Conservation (phyloP, 2,888 invertebrate species). For the Sinotaia quadrata region DNA sequence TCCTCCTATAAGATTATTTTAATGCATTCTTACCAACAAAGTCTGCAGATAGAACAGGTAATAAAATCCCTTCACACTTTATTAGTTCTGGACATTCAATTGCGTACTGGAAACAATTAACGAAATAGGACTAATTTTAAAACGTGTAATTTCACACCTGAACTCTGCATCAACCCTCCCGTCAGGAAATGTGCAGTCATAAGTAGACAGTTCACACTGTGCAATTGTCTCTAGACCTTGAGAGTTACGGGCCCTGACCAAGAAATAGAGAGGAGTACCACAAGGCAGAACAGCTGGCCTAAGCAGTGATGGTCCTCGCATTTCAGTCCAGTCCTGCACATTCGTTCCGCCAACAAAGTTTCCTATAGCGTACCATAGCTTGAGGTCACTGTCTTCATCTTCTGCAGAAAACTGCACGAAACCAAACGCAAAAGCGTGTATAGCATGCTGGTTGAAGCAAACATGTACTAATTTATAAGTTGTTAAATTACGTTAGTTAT, state of each 20-base stretch:
- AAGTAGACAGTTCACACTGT: slow-evolving; percentile 50
- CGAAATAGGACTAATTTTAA: no score
- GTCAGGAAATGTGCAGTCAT: slow-evolving; percentile 55
- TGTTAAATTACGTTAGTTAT: no score
- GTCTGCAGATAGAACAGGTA: no score
- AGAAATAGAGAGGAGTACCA: slow-evolving; percentile 54
- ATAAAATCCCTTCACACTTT: no score
- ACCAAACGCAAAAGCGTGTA: no score
- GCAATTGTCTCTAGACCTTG: slow-evolving; percentile 45
- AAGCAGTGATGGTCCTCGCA: slow-evolving; percentile 32
- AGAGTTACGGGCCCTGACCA: slow-evolving; percentile 54
- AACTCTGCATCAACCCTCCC: slow-evolving; percentile 55
- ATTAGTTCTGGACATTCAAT: no score
- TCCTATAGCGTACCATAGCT: slow-evolving; percentile 28
- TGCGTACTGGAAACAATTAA: no score
- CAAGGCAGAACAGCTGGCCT: slow-evolving; percentile 44
- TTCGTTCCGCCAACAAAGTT: slow-evolving; percentile 22
- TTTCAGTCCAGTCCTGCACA: slow-evolving; percentile 20
- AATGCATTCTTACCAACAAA: no score
- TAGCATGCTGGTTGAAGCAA: no score
- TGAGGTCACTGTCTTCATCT: slow-evolving; percentile 25
- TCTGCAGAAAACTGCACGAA: background rate
- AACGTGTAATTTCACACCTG: background rate
- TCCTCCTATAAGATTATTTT: no score
- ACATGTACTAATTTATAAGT: no score